Base-by-base conservation (phyloP, 2,113 vertebrate species). In the Campylorhamphus procurvoides region DNA sequence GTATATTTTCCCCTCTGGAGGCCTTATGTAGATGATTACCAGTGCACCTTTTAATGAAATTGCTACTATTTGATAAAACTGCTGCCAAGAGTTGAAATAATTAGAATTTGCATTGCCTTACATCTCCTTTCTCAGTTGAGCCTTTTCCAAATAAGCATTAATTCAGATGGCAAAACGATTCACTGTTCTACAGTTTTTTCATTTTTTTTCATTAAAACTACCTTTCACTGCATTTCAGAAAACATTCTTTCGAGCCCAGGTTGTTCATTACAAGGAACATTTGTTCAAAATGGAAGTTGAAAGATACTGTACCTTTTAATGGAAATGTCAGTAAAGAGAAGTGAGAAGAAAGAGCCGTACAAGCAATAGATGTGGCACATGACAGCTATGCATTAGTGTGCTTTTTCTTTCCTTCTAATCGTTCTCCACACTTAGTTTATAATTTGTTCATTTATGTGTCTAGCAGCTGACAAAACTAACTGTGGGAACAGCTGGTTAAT, bases 61-160 rank as follows among this genome's bases (percentile, higher is more conserved):
- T 97, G 97, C 89, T 97, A 92, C 95, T 90, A 96, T 98, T 98
- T 95, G 94, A 97, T 97, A 95, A 97, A 98, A 97, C 73, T 84
- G 46, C 92, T 97, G 91, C 96, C 95, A 97, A 93, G 88, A 66
- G 84, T 97, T 97, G 96, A 97, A 96, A 97, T 98, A 97, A 97
- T 98, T 97, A 97, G 96, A 92, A 97, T 98, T 95, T 3, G 3
- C 89, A 75, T 95, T 97, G 97, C 94, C 94, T 74, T 62, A 49
- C 69, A 95, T 97, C 96, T 97, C 89, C 90, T 97, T 96, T 81
- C 90, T 98, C 59, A 81, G 28, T 76, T 97, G 97, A 95, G 89
- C 86, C 84, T 96, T 87, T 95, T 97, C 94, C 94, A 97, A 49
- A 74, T 31, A 95, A 75, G 56, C 89, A 72, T 94, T 86, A 96